Evolutionary conservation across 1,140 invertebrate species (phyloP).

Genomic region (Trissolcus basalis): DNA sequence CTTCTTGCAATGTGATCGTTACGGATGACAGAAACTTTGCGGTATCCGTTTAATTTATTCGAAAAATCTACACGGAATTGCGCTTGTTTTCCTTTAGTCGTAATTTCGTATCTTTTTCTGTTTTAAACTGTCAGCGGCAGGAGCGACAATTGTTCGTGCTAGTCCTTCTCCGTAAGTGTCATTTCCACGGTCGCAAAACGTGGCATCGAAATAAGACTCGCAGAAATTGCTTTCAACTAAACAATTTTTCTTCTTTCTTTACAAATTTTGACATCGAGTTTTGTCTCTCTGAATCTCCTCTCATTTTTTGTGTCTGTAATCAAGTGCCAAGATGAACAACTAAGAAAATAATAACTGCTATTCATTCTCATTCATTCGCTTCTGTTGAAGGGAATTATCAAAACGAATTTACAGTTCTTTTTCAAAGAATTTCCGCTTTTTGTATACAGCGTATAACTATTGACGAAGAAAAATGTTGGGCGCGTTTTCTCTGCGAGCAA

Average conservation of each 20-base stretch:
- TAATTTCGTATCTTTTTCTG: constrained; percentile 41
- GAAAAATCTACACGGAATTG: constrained; percentile 29
- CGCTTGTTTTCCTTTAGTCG: constrained; percentile 22
- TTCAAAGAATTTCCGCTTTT: too few species aligned
- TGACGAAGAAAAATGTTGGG: too few species aligned
- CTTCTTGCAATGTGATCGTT: constrained; percentile 1
- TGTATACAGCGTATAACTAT: too few species aligned
- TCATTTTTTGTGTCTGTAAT: too few species aligned
- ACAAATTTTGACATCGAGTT: constrained; percentile 11
- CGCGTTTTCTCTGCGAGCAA: too few species aligned
- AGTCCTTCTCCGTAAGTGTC: constrained; percentile 41
- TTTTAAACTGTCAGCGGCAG: constrained; percentile 43
- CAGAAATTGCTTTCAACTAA: constrained; percentile 34
- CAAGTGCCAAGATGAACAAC: too few species aligned
- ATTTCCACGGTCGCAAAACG: constrained; percentile 49
- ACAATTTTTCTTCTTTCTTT: constrained; percentile 8
- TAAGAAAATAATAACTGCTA: too few species aligned
- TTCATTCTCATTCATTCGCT: too few species aligned
- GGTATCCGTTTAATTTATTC: constrained; percentile 37
- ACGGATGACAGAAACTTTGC: constrained; percentile 12
- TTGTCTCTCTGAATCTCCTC: constrained; percentile 24
- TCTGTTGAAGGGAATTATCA: too few species aligned
- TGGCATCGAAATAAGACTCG: constrained; percentile 31
- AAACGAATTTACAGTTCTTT: too few species aligned
- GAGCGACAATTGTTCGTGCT: constrained; percentile 35